Percentiles rank a stretch among this genome's conserved stretches.
Conservation (phyloP, 1,140 invertebrate genomes). For the Drosophila bocqueti region DNA sequence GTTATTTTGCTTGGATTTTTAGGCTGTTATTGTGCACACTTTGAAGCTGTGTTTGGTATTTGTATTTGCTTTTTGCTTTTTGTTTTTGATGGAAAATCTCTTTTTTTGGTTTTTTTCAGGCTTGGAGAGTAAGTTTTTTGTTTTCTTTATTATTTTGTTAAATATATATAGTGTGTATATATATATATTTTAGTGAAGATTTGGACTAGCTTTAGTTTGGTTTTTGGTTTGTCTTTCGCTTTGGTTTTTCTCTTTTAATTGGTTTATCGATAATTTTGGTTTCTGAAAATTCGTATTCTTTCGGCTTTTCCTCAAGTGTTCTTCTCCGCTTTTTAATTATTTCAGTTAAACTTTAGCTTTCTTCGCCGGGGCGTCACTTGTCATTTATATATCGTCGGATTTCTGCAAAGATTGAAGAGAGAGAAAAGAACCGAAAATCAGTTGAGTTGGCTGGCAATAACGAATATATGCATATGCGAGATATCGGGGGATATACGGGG, state of each 20-base stretch:
- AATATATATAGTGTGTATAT: slow-evolving; percentile 54
- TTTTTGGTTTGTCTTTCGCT: slow-evolving; percentile 55
- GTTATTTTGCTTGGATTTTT: slow-evolving; percentile 31
- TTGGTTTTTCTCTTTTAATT: slow-evolving; percentile 51
- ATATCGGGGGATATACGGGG: not conserved
- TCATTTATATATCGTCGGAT: slow-evolving; percentile 40
- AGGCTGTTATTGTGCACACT: slow-evolving; percentile 49
- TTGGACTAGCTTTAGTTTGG: slow-evolving; percentile 70
- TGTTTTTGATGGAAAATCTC: slow-evolving; percentile 52
- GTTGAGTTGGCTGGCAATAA: not conserved
- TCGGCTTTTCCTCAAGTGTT: slow-evolving; percentile 21
- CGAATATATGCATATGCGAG: not conserved
- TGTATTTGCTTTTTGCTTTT: slow-evolving; percentile 18
- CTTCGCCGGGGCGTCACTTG: slow-evolving; percentile 38
- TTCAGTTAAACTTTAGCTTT: slow-evolving; percentile 43
- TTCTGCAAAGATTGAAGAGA: slow-evolving; percentile 35
- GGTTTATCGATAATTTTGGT: slow-evolving; percentile 49
- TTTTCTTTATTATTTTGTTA: slow-evolving; percentile 48
- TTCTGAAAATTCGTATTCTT: slow-evolving; percentile 60
- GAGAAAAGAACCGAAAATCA: slow-evolving; percentile 4
- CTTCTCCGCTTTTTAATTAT: slow-evolving; percentile 10
- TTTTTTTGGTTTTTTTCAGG: slow-evolving; percentile 39
- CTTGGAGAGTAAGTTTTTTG: slow-evolving; percentile 53
- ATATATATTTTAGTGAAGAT: slow-evolving; percentile 66
- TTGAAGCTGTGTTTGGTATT: slow-evolving; percentile 43